A percentile compares a stretch with the other conserved stretches of the same genome.
phyloP scores from a whole-genome alignment of 1,140 invertebrate species.

The Scaptomyza hsui region DNA sequence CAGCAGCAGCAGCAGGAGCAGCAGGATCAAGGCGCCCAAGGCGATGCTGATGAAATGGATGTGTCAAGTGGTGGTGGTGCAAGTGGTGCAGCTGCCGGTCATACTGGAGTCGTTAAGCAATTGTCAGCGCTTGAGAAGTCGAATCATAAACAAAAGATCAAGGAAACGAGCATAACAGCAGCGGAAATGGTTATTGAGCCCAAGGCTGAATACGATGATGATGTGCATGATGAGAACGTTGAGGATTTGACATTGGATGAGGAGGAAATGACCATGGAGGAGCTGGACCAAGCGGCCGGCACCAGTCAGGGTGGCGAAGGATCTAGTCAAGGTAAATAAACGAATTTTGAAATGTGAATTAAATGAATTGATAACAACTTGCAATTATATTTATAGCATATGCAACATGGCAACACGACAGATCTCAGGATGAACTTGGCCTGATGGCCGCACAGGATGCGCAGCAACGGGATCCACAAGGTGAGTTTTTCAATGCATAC shows the following conservation, averaged over 20 bases:
- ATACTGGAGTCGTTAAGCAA: conserved; percentile 72
- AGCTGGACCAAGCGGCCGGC: conserved; percentile 85
- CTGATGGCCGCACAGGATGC: conserved; percentile 89
- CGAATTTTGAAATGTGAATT: not conserved
- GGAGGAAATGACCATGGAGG: conserved; percentile 85
- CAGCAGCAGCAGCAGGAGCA: conserved; percentile 27
- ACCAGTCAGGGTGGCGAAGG: conserved; percentile 87
- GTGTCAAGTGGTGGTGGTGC: conserved; percentile 52
- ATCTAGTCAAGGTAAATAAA: conserved; percentile 85
- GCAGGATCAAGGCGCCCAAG: conserved; percentile 67
- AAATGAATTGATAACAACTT: not conserved
- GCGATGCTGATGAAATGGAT: conserved; percentile 67
- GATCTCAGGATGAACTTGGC: conserved; percentile 88
- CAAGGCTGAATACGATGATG: conserved; percentile 91
- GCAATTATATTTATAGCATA: conserved; percentile 83
- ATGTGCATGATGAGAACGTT: conserved; percentile 90
- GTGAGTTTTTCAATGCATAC: conserved; percentile 86
- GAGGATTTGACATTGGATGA: conserved; percentile 93
- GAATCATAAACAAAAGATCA: conserved; percentile 77
- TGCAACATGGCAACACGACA: conserved; percentile 88
- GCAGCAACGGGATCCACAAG: conserved; percentile 91
- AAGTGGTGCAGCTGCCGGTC: conserved; percentile 46
- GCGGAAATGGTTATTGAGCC: conserved; percentile 88
- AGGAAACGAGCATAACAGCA: conserved; percentile 65
- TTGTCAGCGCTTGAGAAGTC: conserved; percentile 58